Percentiles rank a stretch among this genome's conserved stretches.
Evolutionary conservation across 2,113 vertebrate genomes (phyloP).

Genomic region (Rhabdornis inornatus): DNA sequence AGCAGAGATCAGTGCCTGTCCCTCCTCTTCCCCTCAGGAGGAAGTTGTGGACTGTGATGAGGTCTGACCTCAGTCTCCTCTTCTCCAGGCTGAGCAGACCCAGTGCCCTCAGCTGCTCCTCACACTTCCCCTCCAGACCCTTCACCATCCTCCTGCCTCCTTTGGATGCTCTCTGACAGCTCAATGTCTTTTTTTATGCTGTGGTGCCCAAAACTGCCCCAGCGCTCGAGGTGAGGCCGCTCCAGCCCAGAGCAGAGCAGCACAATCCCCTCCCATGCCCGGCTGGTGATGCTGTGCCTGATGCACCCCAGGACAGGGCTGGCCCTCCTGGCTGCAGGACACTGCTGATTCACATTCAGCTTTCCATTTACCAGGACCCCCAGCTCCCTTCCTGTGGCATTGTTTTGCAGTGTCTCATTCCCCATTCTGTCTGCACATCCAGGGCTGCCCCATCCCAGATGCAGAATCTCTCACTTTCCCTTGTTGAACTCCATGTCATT

Average conservation of each 20-base stretch:
- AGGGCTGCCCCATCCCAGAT: neutral
- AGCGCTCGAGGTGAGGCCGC: neutral
- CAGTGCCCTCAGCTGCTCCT: neutral
- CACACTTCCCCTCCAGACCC: neutral
- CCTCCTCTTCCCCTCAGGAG: neutral
- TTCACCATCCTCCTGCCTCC: neutral
- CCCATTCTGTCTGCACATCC: neutral
- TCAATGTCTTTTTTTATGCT: neutral
- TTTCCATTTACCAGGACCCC: neutral
- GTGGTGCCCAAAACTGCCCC: neutral
- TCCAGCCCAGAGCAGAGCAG: neutral
- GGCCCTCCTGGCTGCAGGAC: neutral
- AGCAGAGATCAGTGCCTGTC: neutral
- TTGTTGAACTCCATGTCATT: neutral
- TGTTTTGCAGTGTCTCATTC: neutral
- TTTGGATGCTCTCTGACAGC: neutral
- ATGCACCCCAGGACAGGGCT: neutral
- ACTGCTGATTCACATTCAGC: neutral
- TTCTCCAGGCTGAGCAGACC: neutral
- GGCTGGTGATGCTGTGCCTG: neutral
- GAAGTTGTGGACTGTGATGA: neutral
- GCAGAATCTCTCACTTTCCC: neutral
- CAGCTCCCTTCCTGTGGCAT: neutral
- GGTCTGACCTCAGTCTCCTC: neutral
- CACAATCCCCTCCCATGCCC: neutral